Evolutionary conservation across 2,888 invertebrate species (phyloP).

Genomic region (Xylocampa areola): DNA sequence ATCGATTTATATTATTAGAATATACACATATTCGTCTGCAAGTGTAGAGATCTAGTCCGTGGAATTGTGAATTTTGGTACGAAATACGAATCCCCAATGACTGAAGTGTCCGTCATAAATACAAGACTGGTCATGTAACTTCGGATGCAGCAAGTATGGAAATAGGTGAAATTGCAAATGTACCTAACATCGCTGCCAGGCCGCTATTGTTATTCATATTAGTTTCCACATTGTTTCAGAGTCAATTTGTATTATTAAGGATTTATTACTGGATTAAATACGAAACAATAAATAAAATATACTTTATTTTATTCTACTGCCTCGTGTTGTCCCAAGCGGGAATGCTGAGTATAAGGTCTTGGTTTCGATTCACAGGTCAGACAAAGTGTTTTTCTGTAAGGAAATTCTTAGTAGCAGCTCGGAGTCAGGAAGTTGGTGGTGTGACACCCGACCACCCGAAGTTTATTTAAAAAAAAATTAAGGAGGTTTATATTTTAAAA

Average conservation of each 20-base stretch:
- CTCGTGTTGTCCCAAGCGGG: no score
- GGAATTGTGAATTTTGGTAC: constrained; percentile 1
- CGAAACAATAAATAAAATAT: not conserved
- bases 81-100: not conserved
- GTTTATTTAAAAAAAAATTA: not conserved
- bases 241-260: not conserved
- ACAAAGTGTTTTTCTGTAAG: no score
- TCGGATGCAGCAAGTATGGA: not conserved
- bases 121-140: constrained; percentile 4
- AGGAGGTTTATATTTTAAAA: not conserved
- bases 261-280: not conserved
- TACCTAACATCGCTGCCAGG: not conserved
- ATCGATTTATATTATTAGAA: no score
- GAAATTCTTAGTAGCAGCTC: no score
- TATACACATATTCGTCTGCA: no score
- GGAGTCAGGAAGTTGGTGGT: no score
- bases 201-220: constrained; percentile 3
- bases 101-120: constrained; percentile 1
- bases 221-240: not conserved
- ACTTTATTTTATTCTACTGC: no score
- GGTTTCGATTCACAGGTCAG: no score
- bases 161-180: constrained; percentile 14
- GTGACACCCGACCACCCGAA: not conserved
- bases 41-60: no score
- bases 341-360: no score